A percentile compares a stretch with the other conserved stretches of the same genome.
Conservation (phyloP, 2,888 invertebrate species). For the Parnassius mnemosyne region DNA sequence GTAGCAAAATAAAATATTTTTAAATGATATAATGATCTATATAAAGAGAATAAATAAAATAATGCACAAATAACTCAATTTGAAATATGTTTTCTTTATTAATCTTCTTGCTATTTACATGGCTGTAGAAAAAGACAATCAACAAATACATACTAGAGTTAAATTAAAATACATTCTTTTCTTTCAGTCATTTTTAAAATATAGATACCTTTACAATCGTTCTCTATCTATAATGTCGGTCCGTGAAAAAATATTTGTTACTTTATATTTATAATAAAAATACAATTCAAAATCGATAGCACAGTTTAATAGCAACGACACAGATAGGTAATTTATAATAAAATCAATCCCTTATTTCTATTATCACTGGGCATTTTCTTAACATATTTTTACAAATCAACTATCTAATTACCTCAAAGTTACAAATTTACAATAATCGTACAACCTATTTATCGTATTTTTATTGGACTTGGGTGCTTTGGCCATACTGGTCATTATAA, state of each 20-base stretch:
- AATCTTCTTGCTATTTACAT: slow-evolving; percentile 70
- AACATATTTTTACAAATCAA: slow-evolving; percentile 56
- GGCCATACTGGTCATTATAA: slow-evolving; percentile 65
- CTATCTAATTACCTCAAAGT: slow-evolving; percentile 34
- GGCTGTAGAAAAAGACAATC: slow-evolving; percentile 73
- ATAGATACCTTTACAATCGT: slow-evolving; percentile 49
- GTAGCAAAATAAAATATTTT: too few relatives aligned
- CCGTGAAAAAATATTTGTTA: slow-evolving; percentile 68
- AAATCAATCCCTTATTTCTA: slow-evolving; percentile 70
- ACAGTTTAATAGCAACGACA: slow-evolving; percentile 60
- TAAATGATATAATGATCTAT: too few relatives aligned
- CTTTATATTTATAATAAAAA: slow-evolving; percentile 38
- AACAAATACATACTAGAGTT: slow-evolving; percentile 68
- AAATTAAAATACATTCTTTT: slow-evolving; percentile 71
- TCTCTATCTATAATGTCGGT: slow-evolving; percentile 54
- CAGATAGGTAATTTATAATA: slow-evolving; percentile 49
- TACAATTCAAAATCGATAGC: slow-evolving; percentile 60
- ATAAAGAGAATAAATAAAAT: slow-evolving; percentile 20
- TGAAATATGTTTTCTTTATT: slow-evolving; percentile 59
- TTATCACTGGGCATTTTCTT: slow-evolving; percentile 76
- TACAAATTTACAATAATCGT: slow-evolving; percentile 65
- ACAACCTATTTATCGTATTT: slow-evolving; percentile 67
- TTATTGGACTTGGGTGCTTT: slow-evolving; percentile 73
- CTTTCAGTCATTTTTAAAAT: slow-evolving; percentile 67
- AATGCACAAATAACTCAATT: slow-evolving; percentile 37